Evolutionary conservation across 1,140 invertebrate genomes (phyloP), one percentile per base, ranked within the genome.

Genomic region (Conus betulinus): DNA sequence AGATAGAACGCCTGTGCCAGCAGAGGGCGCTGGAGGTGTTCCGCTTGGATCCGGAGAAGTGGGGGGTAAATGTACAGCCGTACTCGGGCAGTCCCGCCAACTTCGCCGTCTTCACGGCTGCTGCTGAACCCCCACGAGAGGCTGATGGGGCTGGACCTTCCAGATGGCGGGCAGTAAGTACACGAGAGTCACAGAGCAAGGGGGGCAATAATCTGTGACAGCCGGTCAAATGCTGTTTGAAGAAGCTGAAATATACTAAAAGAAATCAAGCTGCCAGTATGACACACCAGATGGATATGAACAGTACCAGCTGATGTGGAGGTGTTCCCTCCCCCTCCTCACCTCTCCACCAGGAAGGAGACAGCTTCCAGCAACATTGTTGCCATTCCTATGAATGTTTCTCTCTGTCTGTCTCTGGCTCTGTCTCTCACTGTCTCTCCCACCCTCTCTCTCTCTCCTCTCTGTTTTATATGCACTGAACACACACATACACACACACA

Each of bases 41-140:
- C 94, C 97, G 96, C 91, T 95, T 99, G 23, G 96, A 97, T 94
- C 96, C 97, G 7, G 97, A 97, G 84, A 90, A 98, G 95, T 99
- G 99, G 99, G 99, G 99, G 39, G 98, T 99, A 1, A 99, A 99
- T 96, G 99, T 99, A 8, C 99, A 99, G 94, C 98, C 99, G 1
- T 99, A 95, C 94, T 99, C 98, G 53, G 99, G 99, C 4, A 99
- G 98, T 79, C 98, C 99, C n/a, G 99, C 98, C 20, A 99, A 99
- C 95, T 97, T 99, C 95, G 98, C 98, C 39, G 96, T 96, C 10
- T 97, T 97, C 91, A 96, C 96, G 60, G 96, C 92, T n/a, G 57
- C 85, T 96, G 17, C 91, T 96, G 17, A 94, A 98, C 90, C 98
- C 98, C 11, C 98, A 99, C 95, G 98, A 98, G 67, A 96, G 99